Percentiles rank a stretch among this genome's conserved stretches.
phyloP scores from a whole-genome alignment of 2,797 vertebrate species.

The Falco novaeseelandiae region DNA sequence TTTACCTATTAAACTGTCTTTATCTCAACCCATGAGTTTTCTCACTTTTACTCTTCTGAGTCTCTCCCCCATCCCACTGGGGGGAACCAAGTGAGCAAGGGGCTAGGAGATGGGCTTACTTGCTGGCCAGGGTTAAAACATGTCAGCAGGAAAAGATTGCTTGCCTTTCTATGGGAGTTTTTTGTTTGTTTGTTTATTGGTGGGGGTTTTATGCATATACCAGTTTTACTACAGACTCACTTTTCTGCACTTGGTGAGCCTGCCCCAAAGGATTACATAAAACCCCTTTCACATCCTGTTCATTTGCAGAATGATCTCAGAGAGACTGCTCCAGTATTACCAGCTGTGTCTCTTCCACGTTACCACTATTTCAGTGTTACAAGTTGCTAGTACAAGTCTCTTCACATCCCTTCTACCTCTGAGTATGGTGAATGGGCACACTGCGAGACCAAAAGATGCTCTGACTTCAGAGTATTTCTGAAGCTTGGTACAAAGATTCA shows the following conservation, averaged over 20 bases:
- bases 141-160: neutral
- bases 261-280: neutral
- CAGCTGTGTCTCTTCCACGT: neutral
- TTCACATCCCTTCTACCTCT: neutral
- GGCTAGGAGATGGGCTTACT: fast-evolving
- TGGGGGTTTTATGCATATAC: no score
- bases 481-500: neutral
- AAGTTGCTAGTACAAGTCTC: no score
- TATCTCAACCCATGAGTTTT: neutral
- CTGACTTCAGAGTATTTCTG: neutral
- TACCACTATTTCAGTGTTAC: neutral
- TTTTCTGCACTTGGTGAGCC: neutral
- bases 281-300: neutral
- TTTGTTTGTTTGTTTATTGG: no score
- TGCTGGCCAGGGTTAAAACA: neutral
- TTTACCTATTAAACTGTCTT: neutral
- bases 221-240: neutral
- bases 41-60: neutral
- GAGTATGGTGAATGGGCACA: neutral
- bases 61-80: fast-evolving
- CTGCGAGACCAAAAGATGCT: neutral
- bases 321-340: neutral
- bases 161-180: neutral
- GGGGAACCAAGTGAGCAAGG: neutral
- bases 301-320: neutral